Base-by-base conservation (phyloP, 2,888 invertebrate species). In the Xylota sylvarum region DNA sequence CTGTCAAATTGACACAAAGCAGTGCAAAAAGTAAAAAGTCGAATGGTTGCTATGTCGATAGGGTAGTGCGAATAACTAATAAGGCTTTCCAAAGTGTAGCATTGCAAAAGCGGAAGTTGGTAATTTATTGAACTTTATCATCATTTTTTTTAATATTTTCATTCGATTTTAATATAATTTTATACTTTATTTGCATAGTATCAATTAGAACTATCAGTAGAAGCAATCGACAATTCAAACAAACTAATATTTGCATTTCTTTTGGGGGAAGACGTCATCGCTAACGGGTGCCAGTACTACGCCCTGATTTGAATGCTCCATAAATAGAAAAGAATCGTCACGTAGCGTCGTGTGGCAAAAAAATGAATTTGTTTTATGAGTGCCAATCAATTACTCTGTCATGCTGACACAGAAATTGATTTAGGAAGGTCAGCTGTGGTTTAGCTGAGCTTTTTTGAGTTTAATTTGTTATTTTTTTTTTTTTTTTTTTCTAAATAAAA, bases 1-100 rank as follows among this genome's bases (percentile, higher is more conserved):
- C 69, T 86, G 82, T 86, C 86, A 64, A 52, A 43, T 37, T 86
- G 86, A 86, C 82, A 78, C 55, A 9, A 14, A 62, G 14, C 73
- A 56, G 78, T 78, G 62, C 74, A 43, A 72, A 80, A 70, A 64
- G 55, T 40, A 52, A 14, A 65, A n/a, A 55, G n/a, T 35, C 30
- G 55, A 32, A 58, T 73, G 56, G 37, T 46, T 65, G 17, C 46
- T 58, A 14, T 40, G 60, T 62, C 80, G 85, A 30, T 72, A 62
- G 14, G 1, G 72, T 46, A 81, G 81, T 67, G 5, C 14, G 0
- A 0, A 4, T 1, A 5, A 4, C 0, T 5, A 0, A n/a, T 69
- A 78, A 55, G 48, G 74, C 9, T n/a, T 14, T 40, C 43, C 55
- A 80, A 76, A 80, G 32, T 80, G 74, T 37, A 9, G 5, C 12